Base-by-base conservation (phyloP, 1,140 invertebrate genomes). In the Drosophila chauvacae region DNA sequence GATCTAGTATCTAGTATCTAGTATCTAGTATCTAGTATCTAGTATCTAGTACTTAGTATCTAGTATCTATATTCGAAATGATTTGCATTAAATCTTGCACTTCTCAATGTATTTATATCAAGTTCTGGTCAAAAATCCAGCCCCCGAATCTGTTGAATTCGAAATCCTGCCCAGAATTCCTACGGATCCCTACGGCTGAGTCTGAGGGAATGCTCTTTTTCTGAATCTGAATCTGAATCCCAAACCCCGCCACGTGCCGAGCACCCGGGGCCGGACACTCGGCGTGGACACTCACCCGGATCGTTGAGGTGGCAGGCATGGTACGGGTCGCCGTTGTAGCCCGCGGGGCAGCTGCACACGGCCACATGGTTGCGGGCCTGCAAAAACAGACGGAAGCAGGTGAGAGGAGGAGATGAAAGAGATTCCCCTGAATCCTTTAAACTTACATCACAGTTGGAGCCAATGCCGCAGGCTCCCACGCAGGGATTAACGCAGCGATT, bases 241-340 rank as follows among this genome's bases (percentile, higher is more conserved):
- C 20, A 23, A 11, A 26, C 3, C 13, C 7, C 30, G 11, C 11
- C 30, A 10, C 26, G 42, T 20, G 42, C 18, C 42, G 18, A 13
- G 18, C 11, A 5, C 44, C 18, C 18, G 20, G 20, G 20, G 44
- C 44, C 20, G 13, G 5, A 14, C 7, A 28, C 28, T 28, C 28
- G 11, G 13, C 20, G 23, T 10, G 28, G 26, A 2, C 30, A 81
- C 91, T 92, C 92, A 95, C 95, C 94, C 81, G 95, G 95, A 92
- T 95, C 94, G 75, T 94, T 94, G 41, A 93, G 93, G 90, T 94
- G 93, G 90, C 96, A 96, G 41, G 93, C 82, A 14, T 92, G 92
- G 81, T 97, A 94, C 7, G 97, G 96, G 93, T 97, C 96, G n/a
- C 97, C 97, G 33, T 95, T 95, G 90, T 96, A 97, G 13, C 97